Base-by-base conservation (phyloP, 2,113 vertebrate genomes). In the Platichthys stellatus region DNA sequence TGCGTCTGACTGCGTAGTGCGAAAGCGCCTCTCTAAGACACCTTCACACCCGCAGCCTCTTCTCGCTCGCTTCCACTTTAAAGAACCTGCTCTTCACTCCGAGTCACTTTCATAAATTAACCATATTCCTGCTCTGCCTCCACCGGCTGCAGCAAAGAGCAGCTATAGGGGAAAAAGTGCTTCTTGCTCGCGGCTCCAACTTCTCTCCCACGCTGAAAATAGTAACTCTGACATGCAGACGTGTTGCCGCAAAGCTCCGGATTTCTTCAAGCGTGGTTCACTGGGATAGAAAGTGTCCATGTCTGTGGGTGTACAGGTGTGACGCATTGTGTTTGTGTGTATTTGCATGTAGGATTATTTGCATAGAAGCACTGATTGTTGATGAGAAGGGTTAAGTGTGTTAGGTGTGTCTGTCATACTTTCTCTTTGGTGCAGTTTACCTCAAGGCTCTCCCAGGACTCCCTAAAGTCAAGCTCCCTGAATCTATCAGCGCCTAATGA, bases 401-500 rank as follows among this genome's bases (percentile, higher is more conserved):
- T 23, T 23, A 23, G 23, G 23, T 23, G 31, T 54, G n/a, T 76
- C 18, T 74, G 21, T 68, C 35, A 59, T 47, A 45, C 45, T 56
- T 64, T 66, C 43, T 76, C 76, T 83, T 67, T 68, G 68, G 31
- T 61, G 26, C 72, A 65, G 24, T 82, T 81, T 84, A 88, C 68
- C 68, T 84, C 57, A 80, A 74, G 72, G 60, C 18, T 81, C 67
- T 89, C 71, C 31, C 47, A 60, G 74, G 81, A 57, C 54, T 57
- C 57, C 68, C 54, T 67, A 38, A 82, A 88, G 82, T 88, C 69
- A 75, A 86, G 64, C 70, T 71, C 58, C 62, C 75, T 74, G 81
- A 86, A 90, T 90, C 74, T 65, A 83, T 90, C 83, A 69, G 49
- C 13, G n/a, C 56, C 79, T 89, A 90, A 92, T 88, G 82, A 86